Evolutionary conservation across 2,888 invertebrate genomes (phyloP).

Genomic region (Drosophila mimetica): DNA sequence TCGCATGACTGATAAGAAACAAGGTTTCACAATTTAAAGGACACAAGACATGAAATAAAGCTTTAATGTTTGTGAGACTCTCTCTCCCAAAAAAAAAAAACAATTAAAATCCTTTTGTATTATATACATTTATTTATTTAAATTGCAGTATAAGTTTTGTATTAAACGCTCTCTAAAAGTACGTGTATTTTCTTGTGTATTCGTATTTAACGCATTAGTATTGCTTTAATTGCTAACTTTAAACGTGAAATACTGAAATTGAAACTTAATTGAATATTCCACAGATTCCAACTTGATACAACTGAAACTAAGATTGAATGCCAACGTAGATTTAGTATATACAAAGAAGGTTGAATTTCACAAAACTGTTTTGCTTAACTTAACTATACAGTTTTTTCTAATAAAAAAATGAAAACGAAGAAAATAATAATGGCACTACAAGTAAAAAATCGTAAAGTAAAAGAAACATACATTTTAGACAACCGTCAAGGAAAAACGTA

Average conservation of each 20-base stretch:
- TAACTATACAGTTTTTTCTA: constrained; percentile 27
- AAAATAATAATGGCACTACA: constrained; percentile 68
- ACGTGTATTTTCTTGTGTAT: constrained; percentile 33
- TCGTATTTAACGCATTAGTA: constrained; percentile 50
- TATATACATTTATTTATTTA: constrained; percentile 56
- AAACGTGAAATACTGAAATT: constrained; percentile 62
- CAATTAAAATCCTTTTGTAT: constrained; percentile 27
- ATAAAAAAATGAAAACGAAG: constrained; percentile 45
- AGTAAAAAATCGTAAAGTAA: constrained; percentile 48
- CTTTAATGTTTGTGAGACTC: not conserved
- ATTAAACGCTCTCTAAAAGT: constrained; percentile 44
- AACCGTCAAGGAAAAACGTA: constrained; percentile 26
- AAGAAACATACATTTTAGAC: constrained; percentile 18
- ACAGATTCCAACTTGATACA: constrained; percentile 25
- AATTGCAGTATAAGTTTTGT: constrained; percentile 49
- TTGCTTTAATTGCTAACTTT: constrained; percentile 61
- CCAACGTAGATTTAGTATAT: constrained; percentile 54
- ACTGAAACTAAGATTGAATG: constrained; percentile 34
- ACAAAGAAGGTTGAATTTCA: constrained; percentile 46
- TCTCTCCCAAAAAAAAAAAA: not conserved
- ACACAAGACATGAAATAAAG: not conserved
- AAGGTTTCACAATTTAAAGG: not conserved
- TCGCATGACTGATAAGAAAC: constrained; percentile 4
- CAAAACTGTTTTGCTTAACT: constrained; percentile 26
- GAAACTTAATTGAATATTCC: constrained; percentile 55